Base-by-base conservation (phyloP, 1,140 invertebrate genomes). In the Aphis gossypii region DNA sequence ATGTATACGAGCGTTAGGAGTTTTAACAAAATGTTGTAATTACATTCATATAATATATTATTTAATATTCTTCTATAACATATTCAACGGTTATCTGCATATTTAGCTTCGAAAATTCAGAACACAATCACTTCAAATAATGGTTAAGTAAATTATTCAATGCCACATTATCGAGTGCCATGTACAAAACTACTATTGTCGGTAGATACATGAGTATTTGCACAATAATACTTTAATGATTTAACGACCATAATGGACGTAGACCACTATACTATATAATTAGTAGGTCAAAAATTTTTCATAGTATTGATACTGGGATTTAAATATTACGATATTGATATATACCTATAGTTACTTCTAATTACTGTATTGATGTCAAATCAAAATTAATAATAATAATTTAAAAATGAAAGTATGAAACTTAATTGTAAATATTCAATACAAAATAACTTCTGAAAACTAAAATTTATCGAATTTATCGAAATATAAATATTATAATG, bases 11-110 rank as follows among this genome's bases (percentile, higher is more conserved):
- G 30, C 14, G 60, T 76, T 30, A n/a, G 60, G 14, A 76, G 23
- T 76, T 76, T 76, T 76, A 76, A 76, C 60, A 76, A n/a, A 76
- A n/a, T 76, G 60, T 30, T 60, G 60, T 76, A 76, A 76, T 76
- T 76, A 76, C n/a, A 76, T 76, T 76, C 60, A 35, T 76, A 35
- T n/a, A 76, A 35, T n/a, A 76, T 76, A 76, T 76, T 76, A 76
- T 76, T 76, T 76, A 76, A 18, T 76, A 76, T 76, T n/a, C 30
- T n/a, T n/a, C 3, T n/a, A 76, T n/a, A 76, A 76, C 18, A 76
- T 76, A 76, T n/a, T 76, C n/a, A n/a, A 76, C 30, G 18, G 60
- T n/a, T n/a, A n/a, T 76, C 30, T 76, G 60, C 60, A 76, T 76
- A 76, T 76, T 76, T 14, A 76, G 60, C n/a, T 76, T 76, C 5